Evolutionary conservation across 2,797 vertebrate genomes (phyloP), one percentile per base, ranked within the genome.

Genomic region (Clarias pachynema): DNA sequence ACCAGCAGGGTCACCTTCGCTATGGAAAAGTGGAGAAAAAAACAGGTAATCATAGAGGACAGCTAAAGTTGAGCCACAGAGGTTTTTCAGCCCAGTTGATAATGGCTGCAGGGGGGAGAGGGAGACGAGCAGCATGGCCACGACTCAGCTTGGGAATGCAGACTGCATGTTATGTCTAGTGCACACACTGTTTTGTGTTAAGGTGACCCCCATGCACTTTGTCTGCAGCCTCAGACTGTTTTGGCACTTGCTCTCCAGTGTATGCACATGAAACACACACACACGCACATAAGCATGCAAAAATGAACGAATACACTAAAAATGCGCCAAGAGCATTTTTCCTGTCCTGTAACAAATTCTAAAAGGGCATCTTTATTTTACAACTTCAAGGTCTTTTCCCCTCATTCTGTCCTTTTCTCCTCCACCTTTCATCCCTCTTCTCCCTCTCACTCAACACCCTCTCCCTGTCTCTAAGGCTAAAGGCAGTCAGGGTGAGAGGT

Each of bases 131-230:
- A 86, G 70, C 40, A 74, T 82, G 59, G 65, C 81, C 89, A 86
- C 49, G 84, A 86, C 77, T 92, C 93, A 91, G 91, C 92, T 93
- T 94, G 92, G 85, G 85, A 90, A 87, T 77, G 12, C 65, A 22
- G 83, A 57, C 77, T 92, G 92, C 95, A 93, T 96, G 94, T 96
- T 96, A 95, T 96, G 95, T 95, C 95, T 96, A 91, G 90, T 89
- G 91, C 91, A 89, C 91, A 88, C 87, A 91, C 89, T 95, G 94
- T 95, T 95, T 94, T 94, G 94, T 95, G 95, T 95, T 94, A 94
- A 89, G 89, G 92, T 95, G 94, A 95, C 94, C 95, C 93, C 83
- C 72, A 79, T 37, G 92, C 92, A 91, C 94, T 94, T 91, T 93
- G 90, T 94, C 93, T 89, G 83, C 86, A 34, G 81, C 85, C 85